phyloP scores from a whole-genome alignment of 2,888 invertebrate species.

The Caenorhabditis angaria region DNA sequence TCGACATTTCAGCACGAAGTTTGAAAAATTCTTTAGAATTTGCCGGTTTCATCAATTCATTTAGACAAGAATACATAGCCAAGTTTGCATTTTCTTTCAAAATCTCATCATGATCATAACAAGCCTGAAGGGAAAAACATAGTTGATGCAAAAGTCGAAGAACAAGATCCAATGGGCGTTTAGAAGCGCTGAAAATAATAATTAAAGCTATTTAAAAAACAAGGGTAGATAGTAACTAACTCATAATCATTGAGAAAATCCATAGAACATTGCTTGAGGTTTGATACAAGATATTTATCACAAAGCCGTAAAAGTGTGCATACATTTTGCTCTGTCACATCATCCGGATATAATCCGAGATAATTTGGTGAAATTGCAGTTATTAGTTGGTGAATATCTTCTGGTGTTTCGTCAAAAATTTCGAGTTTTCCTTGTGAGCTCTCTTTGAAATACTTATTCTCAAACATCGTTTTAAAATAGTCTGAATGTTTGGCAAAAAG shows the following conservation, averaged over 20 bases:
- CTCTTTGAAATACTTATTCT: conserved; percentile 27
- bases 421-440: conserved; percentile 13
- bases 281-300: conserved; percentile 34
- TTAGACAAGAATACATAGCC: conserved; percentile 26
- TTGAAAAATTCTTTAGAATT: conserved; percentile 12
- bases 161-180: neutral
- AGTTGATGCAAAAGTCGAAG: conserved; percentile 28
- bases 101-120: conserved; percentile 19
- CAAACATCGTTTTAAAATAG: conserved; percentile 29
- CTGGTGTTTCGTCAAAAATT: conserved; percentile 30
- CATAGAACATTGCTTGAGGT: conserved; percentile 29
- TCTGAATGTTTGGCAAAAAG: conserved; percentile 37
- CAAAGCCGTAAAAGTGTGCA: conserved; percentile 35
- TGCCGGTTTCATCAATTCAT: conserved; percentile 12
- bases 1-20: conserved; percentile 7
- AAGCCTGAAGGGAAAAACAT: conserved; percentile 23
- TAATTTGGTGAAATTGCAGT: conserved; percentile 31
- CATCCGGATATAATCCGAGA: conserved; percentile 34
- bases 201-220: too few species aligned
- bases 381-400: conserved; percentile 33
- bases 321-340: conserved; percentile 31
- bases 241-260: conserved; percentile 32
- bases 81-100: conserved; percentile 9
- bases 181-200: conserved; percentile 27
- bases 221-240: too few species aligned